Evolutionary conservation across 53 echinoderm and acorn worm genomes (phyloP).

Genomic region (Paracentrotus lividus): DNA sequence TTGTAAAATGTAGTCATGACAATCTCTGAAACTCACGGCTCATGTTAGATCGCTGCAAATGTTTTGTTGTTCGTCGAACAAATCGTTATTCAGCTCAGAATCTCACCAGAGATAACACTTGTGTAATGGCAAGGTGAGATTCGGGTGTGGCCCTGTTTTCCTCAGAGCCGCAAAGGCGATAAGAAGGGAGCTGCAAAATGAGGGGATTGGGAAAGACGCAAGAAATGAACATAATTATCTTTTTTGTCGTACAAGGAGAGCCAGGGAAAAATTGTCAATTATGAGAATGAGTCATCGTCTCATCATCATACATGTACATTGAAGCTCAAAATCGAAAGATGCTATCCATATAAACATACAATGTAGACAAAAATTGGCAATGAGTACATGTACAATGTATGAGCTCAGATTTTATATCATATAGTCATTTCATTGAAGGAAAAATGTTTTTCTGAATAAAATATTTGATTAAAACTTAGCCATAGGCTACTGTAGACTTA

Average conservation of each 20-base stretch:
- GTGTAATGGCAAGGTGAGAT: neutral
- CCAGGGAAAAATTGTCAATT: neutral
- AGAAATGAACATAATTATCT: conserved; percentile 14
- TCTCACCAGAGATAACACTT: neutral
- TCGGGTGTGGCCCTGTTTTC: neutral
- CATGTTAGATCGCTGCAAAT: neutral
- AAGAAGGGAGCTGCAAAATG: neutral
- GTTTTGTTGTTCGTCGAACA: neutral
- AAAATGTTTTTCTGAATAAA: no score
- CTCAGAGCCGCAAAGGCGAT: neutral
- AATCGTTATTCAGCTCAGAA: neutral
- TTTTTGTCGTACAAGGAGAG: neutral
- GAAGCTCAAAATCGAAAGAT: neutral
- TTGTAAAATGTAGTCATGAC: neutral
- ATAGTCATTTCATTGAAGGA: no score
- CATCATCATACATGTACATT: no score
- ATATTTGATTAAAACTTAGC: no score
- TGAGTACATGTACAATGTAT: no score
- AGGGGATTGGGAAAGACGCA: neutral
- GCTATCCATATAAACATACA: neutral
- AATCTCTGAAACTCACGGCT: neutral
- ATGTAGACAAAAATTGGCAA: neutral
- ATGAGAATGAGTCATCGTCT: neutral
- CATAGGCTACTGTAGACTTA: no score
- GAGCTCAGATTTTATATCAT: no score